Conservation (phyloP, 2,888 invertebrate species). For the Leptarthrus brevirostris region DNA sequence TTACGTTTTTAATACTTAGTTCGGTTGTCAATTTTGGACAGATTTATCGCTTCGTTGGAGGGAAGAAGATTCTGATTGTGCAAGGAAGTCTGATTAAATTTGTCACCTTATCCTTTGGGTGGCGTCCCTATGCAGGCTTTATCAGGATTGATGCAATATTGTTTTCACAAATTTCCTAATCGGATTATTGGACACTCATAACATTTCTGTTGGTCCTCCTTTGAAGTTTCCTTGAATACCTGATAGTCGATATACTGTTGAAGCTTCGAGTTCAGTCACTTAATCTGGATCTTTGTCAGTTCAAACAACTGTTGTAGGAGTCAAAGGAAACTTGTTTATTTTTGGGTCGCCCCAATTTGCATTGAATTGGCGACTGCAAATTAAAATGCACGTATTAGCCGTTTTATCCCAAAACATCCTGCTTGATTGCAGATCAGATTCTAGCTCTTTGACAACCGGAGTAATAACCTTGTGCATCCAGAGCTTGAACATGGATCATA, state of each 20-base stretch:
- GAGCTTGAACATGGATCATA: background rate
- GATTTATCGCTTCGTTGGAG: background rate
- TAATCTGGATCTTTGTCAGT: background rate
- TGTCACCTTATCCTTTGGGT: background rate
- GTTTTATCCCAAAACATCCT: too few relatives aligned
- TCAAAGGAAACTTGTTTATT: background rate
- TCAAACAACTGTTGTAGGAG: background rate
- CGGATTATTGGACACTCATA: constrained; percentile 5
- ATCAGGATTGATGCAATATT: background rate
- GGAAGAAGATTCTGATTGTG: background rate
- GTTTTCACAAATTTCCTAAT: constrained; percentile 19
- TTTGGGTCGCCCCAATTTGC: background rate
- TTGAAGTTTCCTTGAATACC: constrained; percentile 1
- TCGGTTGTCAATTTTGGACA: constrained; percentile 19
- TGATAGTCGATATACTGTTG: constrained; percentile 12
- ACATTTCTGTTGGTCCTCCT: constrained; percentile 11
- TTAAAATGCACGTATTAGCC: too few relatives aligned
- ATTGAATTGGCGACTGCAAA: constrained; percentile 24
- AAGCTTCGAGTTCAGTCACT: background rate
- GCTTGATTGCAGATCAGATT: background rate
- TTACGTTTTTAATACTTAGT: constrained; percentile 19
- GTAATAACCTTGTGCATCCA: background rate
- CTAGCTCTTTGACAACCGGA: background rate
- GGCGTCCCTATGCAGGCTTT: background rate
- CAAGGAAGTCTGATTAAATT: too few relatives aligned